Base-by-base conservation (phyloP, 2,113 vertebrate species). In the Parotia lawesii region DNA sequence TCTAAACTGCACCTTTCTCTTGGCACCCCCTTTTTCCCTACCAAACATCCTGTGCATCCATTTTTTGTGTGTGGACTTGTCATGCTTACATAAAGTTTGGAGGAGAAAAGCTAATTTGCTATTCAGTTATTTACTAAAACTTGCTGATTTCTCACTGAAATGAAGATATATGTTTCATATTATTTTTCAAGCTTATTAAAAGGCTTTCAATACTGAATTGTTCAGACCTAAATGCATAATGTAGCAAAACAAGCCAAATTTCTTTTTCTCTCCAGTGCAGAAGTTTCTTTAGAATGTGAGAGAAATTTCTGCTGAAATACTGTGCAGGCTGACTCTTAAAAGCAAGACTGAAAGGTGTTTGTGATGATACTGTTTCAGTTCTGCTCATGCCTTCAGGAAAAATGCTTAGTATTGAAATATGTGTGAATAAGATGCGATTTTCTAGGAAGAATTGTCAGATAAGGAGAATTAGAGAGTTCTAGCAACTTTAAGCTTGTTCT, bases 391-490 rank as follows among this genome's bases (percentile, higher is more conserved):
- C 22, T 65, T 69, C 13, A 82, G 56, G 51, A 92, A 71, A 56
- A 60, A 60, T 0, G 17, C 23, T 56, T 81, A 48, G 38, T 67
- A 60, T 83, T 88, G 72, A 74, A 86, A 31, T 21, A 61, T 38
- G 38, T 74, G 69, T 40, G 35, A 94, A 74, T 72, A 76, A 83
- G 66, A 51, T 1, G 1, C 4, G n/a, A 22, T 93, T 72, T 92
- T 90, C 85, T 89, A 64, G 82, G 75, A 92, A 88, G 44, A 86
- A 84, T 81, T 5, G 12, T 62, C 24, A 74, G 79, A 67, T 86
- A 77, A 71, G 40, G 42, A 90, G 72, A 69, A 66, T 85, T 86
- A 86, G 47, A 48, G 71, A 83, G 44, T 89, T 95, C 29, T 74
- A 76, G 64, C 75, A 83, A 54, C 71, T 77, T 73, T 11, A 70